Base-by-base conservation (phyloP, 53 echinoderm and acorn worm genomes). In the Apostichopus leukothele region DNA sequence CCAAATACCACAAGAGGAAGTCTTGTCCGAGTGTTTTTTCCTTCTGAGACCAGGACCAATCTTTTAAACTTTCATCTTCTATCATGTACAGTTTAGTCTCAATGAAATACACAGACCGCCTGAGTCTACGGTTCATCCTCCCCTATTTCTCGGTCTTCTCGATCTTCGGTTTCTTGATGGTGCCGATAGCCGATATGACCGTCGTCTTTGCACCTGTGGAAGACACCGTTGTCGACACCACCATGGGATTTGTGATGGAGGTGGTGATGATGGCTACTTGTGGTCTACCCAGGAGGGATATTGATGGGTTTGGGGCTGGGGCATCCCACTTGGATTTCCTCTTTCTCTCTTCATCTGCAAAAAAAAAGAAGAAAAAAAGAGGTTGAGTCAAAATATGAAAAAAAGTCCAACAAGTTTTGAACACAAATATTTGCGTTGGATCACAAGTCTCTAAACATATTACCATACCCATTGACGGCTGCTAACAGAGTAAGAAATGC, bases 121-220 rank as follows among this genome's bases (percentile, higher is more conserved):
- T 0, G 3, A 39, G 3, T 39, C 39, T 39, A 39, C 39, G 39
- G 39, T 39, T 39, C 39, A 39, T 39, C 39, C 39, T 39, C 39
- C 39, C 39, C 39, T 39, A 71, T 71, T 71, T 71, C 18, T 73
- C 86, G 9, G 21, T 21, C 86, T 92, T 92, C 23, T 93, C 93
- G 11, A 91, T 6, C 60, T 93, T 93, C 7, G 85, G 90, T 73
- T 93, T 93, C 84, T 93, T 93, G 50, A 93, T 91, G 8, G 93
- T 89, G n/a, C 93, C 93, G 25, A 93, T 88, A 10, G 93, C 91
- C 0, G 93, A 93, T 16, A 93, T 93, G 60, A 93, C 91, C 1
- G 88, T 93, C 2, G 93, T 93, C 86, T 93, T 93, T 7, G 90
- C 21, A 50, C 93, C 91, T 9, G 90, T 85, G 8, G 93, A 88